These are phyloP conservation scores for Hirtodrosophila duncani DNA, from an alignment of 2,888 invertebrate genomes.

Conservation along the genomic window DNA sequence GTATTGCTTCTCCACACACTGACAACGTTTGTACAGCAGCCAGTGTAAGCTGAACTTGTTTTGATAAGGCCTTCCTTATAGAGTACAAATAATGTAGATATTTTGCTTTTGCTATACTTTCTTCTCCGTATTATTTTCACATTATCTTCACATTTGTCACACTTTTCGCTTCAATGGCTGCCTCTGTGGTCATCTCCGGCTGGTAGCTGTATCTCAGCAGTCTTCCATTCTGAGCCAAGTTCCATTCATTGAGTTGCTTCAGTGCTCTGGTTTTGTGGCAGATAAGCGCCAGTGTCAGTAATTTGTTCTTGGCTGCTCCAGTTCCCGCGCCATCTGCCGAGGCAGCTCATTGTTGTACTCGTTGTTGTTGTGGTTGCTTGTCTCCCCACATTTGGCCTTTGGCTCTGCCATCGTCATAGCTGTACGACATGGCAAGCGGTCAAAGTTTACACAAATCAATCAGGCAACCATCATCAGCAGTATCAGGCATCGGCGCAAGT, in stretches of 20 bases:
- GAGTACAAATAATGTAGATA: conserved; percentile 12
- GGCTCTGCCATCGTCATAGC: no score
- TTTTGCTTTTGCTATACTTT: conserved; percentile 12
- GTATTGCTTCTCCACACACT: conserved; percentile 42
- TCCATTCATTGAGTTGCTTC: conserved; percentile 24
- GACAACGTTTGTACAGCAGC: conserved; percentile 24
- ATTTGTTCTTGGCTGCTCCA: conserved; percentile 23
- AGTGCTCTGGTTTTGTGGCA: conserved; percentile 8
- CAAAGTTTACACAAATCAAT: conserved; percentile 68
- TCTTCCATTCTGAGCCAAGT: conserved; percentile 40
- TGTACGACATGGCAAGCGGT: conserved; percentile 48
- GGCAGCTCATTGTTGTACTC: conserved; percentile 6
- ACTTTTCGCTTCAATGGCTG: conserved; percentile 53
- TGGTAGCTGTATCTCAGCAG: no score
- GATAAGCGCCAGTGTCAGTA: conserved; percentile 31
- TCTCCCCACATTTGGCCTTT: conserved; percentile 16
- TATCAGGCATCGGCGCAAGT: conserved; percentile 1
- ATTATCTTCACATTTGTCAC: conserved; percentile 57
- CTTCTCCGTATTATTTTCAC: conserved; percentile 31
- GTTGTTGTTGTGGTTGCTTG: conserved; percentile 21
- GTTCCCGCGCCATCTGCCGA: conserved; percentile 15
- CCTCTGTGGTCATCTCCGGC: conserved; percentile 17
- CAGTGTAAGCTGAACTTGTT: conserved; percentile 50
- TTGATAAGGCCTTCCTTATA: conserved; percentile 36
- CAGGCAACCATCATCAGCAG: conserved; percentile 26